Evolutionary conservation across 2,888 invertebrate species (phyloP), one percentile per base, ranked within the genome.

Genomic region (Cenopis cana): DNA sequence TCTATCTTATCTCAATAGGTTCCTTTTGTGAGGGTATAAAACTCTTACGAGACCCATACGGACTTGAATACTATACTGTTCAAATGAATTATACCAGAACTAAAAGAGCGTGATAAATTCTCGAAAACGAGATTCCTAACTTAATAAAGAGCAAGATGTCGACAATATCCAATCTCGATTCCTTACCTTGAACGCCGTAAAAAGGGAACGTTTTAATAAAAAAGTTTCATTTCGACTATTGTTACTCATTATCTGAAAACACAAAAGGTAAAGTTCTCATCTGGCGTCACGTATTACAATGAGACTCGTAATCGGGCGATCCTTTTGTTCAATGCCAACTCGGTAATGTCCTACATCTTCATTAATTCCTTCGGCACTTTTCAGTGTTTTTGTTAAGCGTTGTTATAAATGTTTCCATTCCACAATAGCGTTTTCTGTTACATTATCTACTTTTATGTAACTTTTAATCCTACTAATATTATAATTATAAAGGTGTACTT

Each of bases 71-170:
- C 14, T n/a, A 14, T 46, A n/a, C 14, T 6, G 1, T 46, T 46
- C 8, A 1, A 6, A 14, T 41, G 5, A 6, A 6, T n/a, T 14
- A 29, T 29, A 29, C 29, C 29, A 10, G n/a, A 52, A 67, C 49
- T 36, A 38, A 66, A 33, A 8, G n/a, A 50, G 24, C 20, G 36
- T 55, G 20, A 46, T 75, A 78, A 79, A 80, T 80, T 79, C 33
- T 33, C 79, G 77, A 75, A 76, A 61, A 76, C 68, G 77, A 76
- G 78, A 33, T 33, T 77, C 74, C 77, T 76, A 75, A 87, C 80
- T 86, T 88, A 89, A 88, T 89, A 89, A 86, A 83, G 81, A 79
- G 81, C 88, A 87, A 88, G 84, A 87, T 88, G 88, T 87, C 81
- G 80, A 81, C 80, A 81, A 85, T 83, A 84, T 86, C 83, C 85